Percentiles rank a stretch among this genome's conserved stretches.
These are phyloP conservation scores for Garrulus glandarius DNA, from an alignment of 2,797 vertebrate species.

Conservation along the genomic window DNA sequence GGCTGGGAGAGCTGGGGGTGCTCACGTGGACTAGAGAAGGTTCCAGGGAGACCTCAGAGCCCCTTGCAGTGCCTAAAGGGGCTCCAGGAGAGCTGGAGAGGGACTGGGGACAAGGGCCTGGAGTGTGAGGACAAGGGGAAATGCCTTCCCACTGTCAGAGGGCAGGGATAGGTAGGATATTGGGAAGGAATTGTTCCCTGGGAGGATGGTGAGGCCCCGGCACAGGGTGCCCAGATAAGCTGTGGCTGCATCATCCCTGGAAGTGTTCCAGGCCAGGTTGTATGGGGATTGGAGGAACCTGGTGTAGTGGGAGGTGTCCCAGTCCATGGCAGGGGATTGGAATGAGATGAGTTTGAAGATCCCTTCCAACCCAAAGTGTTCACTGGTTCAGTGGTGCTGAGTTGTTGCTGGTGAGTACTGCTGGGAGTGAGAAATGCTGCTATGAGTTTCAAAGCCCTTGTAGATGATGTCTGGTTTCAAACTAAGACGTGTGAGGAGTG, in stretches of 20 bases:
- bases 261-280: neutral
- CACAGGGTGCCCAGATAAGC: neutral
- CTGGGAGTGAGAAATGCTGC: neutral
- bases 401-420: neutral
- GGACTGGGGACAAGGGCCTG: neutral
- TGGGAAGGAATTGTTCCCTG: neutral
- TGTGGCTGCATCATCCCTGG: neutral
- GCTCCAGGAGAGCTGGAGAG: neutral
- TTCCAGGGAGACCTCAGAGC: neutral
- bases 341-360: neutral
- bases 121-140: neutral
- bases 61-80: neutral
- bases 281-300: accelerated
- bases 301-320: neutral
- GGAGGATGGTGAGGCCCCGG: neutral
- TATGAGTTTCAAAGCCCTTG: neutral
- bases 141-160: neutral
- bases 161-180: neutral
- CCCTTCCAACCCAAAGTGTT: neutral
- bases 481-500: neutral
- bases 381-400: neutral
- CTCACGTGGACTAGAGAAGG: neutral
- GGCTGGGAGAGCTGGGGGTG: neutral
- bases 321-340: neutral
- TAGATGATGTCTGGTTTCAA: neutral